Base-by-base conservation (phyloP, 2,888 invertebrate species). In the Thyatira batis region DNA sequence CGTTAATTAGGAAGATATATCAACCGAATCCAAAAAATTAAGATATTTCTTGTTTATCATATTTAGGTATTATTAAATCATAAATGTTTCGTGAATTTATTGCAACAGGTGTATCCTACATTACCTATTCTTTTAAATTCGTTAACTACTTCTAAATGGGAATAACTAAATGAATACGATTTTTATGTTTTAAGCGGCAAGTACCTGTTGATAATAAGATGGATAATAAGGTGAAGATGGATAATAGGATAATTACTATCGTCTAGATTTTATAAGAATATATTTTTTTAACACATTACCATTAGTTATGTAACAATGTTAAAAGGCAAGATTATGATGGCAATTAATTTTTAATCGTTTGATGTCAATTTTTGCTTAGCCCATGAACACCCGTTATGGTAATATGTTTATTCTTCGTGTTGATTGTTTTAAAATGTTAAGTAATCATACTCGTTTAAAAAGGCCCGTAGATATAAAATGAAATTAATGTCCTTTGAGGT, bases 401-500 rank as follows among this genome's bases (percentile, higher is more conserved):
- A 76, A 76, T 76, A 58, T 54, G 49, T 65, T 60, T 73, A 75
- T 77, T 65, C 57, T 67, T 67, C 48, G 20, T 51, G 67, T 68
- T 65, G 65, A 67, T 69, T 58, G 60, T 65, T 72, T 73, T 71
- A 57, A 72, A 74, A 75, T 77, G 65, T 70, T 65, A 70, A 73
- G 68, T 74, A 76, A 66, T 84, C 82, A 81, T 66, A 73, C 69
- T 65, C 67, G 51, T 67, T 68, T 68, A 67, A 63, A 39, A 66
- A 63, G 63, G 55, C 52, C 53, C 49, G 58, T 20, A 45, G 52
- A 63, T 62, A 39, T 66, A 58, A 61, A 68, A 71, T 70, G 65
- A 73, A 71, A 79, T 72, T 69, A 55, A 78, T 79, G 73, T 68
- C 55, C 52, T 62, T 63, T 60, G 69, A 73, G 78, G 74, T 80